Evolutionary conservation across 2,797 vertebrate genomes (phyloP).

Genomic region (Thaleichthys pacificus): DNA sequence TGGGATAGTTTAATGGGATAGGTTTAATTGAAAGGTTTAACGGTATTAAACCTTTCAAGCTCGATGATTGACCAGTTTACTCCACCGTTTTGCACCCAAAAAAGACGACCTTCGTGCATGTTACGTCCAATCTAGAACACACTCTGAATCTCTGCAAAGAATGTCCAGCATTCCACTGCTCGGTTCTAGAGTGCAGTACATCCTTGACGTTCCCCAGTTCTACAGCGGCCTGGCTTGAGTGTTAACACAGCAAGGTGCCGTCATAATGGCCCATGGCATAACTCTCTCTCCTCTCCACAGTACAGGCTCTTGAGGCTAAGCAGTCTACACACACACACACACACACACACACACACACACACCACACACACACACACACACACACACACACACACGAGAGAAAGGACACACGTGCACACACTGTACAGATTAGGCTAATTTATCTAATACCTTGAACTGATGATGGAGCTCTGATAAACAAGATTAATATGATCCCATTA

Average conservation of each 20-base stretch:
- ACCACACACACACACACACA: no score
- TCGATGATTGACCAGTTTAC: no score
- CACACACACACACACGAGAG: no score
- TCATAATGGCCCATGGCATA: constrained; percentile 59
- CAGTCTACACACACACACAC: background rate
- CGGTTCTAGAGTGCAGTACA: background rate
- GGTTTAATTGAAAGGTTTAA: no score
- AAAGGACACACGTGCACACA: background rate
- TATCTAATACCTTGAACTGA: constrained; percentile 10
- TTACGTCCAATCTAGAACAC: no score
- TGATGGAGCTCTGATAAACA: constrained; percentile 7
- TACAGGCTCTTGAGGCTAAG: constrained; percentile 24
- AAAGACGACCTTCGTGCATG: no score
- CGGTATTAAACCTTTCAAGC: no score
- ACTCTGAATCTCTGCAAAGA: background rate
- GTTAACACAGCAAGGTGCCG: constrained; percentile 24
- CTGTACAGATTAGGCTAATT: constrained; percentile 14
- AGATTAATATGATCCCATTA: constrained; percentile 24
- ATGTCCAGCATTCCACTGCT: constrained; percentile 18
- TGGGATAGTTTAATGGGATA: no score
- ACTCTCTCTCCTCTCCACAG: constrained; percentile 24
- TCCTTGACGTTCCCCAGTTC: no score
- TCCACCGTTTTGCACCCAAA: no score
- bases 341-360: constrained; percentile 1
- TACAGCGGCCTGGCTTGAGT: background rate